Evolutionary conservation across 2,113 vertebrate species (phyloP), one percentile per base, ranked within the genome.

Genomic region (Chaenogobius annularis): DNA sequence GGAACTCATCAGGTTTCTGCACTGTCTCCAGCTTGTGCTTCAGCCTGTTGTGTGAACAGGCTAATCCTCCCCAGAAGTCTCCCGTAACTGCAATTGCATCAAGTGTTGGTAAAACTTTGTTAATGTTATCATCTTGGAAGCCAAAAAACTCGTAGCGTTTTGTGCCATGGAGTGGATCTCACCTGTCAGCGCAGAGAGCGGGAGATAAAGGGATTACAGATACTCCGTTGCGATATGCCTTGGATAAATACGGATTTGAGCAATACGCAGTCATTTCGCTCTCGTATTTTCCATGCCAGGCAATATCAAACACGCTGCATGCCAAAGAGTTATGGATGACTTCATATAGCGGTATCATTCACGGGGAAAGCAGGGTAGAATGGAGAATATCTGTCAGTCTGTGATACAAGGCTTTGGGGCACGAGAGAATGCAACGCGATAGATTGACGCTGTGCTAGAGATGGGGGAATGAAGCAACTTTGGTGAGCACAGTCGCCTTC

Each of bases 181-280:
- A 82, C 69, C 79, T 74, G 77, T 66, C 74, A 75, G 61, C 61
- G 67, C 22, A 37, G 52, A 74, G 71, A 80, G 74, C 22, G 35
- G 0, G 10, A 66, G 74, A 80, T 80, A 77, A 84, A 71, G 52
- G 76, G 76, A 83, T 84, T 74, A 83, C 63, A 79, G 69, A 74
- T 50, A 82, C 75, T 77, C 71, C 71, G 63, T 69, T 74, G 74
- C 55, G 54, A 79, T 79, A 66, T 19, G 9, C 40, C 73, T 68
- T 77, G 59, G 66, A 69, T 54, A 80, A 79, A 82, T 72, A 72
- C 37, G 14, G 73, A 73, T 77, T 70, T 73, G 17, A 66, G 70
- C 48, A 68, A 73, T 82, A 64, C 46, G 23, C 40, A 65, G 48
- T 37, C 64, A 61, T 35, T 19, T 68, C 47, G 15, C 72, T 19